A percentile compares a stretch with the other conserved stretches of the same genome.
phyloP scores from a whole-genome alignment of 2,113 vertebrate species.

The Pterocles burchelli region DNA sequence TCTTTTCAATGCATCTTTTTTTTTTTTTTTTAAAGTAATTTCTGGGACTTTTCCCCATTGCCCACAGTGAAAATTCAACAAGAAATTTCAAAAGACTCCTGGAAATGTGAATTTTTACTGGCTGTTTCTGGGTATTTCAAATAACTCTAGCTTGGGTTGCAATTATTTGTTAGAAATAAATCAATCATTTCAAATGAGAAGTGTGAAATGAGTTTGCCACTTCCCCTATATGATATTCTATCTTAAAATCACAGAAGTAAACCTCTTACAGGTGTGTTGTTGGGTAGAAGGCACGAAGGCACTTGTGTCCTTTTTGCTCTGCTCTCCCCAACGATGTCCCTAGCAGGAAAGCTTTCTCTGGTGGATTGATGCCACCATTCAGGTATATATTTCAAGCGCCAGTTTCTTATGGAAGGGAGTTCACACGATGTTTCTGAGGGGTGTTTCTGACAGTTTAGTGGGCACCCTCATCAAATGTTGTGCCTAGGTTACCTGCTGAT shows the following conservation, averaged over 20 bases:
- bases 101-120: too few relatives aligned
- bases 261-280: neutral
- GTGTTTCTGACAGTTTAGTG: neutral
- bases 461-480: neutral
- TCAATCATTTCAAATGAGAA: neutral
- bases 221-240: neutral
- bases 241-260: neutral
- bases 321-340: accelerated
- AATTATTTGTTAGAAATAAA: neutral
- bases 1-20: too few relatives aligned
- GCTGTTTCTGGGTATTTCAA: neutral
- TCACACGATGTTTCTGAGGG: neutral
- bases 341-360: neutral
- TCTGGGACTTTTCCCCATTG: too few relatives aligned
- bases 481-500: neutral
- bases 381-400: neutral
- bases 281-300: neutral
- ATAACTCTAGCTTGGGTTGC: neutral
- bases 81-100: too few relatives aligned
- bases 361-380: neutral
- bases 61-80: too few relatives aligned
- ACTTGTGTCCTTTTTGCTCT: neutral
- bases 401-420: neutral
- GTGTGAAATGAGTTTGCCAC: neutral
- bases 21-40: too few relatives aligned